Percentiles rank a stretch among this genome's conserved stretches.
Conservation (phyloP, 2,113 vertebrate genomes). For the Bungarus multicinctus region DNA sequence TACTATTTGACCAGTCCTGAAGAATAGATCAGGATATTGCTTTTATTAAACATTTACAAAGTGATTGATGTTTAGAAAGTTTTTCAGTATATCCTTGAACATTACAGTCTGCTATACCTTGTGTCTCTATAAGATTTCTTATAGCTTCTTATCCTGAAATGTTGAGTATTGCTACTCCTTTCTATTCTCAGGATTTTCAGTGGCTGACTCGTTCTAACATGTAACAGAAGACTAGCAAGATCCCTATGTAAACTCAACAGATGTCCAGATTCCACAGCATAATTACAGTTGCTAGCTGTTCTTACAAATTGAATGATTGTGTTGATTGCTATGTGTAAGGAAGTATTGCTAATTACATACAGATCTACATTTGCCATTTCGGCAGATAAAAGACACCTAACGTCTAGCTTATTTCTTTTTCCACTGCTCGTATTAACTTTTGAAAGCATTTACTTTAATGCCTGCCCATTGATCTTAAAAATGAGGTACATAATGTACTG, state of each 20-base stretch:
- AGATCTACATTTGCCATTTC: neutral
- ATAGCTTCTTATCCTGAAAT: neutral
- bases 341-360: neutral
- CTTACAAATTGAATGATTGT: neutral
- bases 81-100: neutral
- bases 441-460: neutral
- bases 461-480: neutral
- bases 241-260: neutral
- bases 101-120: neutral
- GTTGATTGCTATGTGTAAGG: neutral
- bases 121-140: neutral
- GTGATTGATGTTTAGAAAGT: neutral
- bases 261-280: neutral
- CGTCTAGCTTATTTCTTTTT: neutral
- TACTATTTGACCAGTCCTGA: neutral
- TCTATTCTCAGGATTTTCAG: conserved; percentile 85
- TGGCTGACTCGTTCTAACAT: conserved; percentile 94
- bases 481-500: neutral
- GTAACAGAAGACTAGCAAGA: conserved; percentile 57
- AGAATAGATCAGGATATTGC: neutral
- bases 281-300: neutral
- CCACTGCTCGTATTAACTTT: neutral
- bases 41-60: neutral
- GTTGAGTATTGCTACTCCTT: neutral
- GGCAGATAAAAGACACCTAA: neutral